Conservation (phyloP, 1,140 invertebrate species). For the Drosophila nannoptera region DNA sequence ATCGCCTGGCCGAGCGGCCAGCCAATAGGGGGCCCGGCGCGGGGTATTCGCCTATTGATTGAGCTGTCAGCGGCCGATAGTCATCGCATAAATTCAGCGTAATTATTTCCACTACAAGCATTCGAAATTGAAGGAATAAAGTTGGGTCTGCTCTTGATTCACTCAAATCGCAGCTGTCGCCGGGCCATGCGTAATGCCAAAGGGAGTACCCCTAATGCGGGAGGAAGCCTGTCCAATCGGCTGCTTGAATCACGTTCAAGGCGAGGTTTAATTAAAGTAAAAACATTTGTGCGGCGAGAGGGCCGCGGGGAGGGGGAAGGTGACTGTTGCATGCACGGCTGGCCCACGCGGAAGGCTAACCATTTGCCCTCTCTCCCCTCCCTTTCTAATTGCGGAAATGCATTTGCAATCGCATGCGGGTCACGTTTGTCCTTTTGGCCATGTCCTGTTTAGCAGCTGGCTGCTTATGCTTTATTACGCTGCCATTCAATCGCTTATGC, state of each 20-base stretch:
- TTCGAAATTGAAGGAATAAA: background rate
- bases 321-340: background rate
- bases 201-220: background rate
- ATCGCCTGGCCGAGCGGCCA: conserved; percentile 2
- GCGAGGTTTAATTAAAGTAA: conserved; percentile 32
- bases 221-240: no score
- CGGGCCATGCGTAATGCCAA: conserved; percentile 22
- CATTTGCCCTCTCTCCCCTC: conserved; percentile 4
- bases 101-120: no score
- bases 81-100: no score
- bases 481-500: no score
- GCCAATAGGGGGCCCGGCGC: no score
- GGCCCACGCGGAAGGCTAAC: no score
- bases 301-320: conserved; percentile 1
- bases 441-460: conserved; percentile 8
- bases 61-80: no score
- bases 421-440: conserved; percentile 56
- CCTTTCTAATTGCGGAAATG: conserved; percentile 73
- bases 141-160: background rate
- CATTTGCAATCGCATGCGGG: conserved; percentile 53
- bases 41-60: no score
- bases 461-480: conserved; percentile 26
- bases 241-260: conserved; percentile 22
- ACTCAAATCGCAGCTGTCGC: conserved; percentile 16
- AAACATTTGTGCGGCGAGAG: background rate